Evolutionary conservation across 2,113 vertebrate genomes (phyloP).

Genomic region (Datnioides undecimradiatus): DNA sequence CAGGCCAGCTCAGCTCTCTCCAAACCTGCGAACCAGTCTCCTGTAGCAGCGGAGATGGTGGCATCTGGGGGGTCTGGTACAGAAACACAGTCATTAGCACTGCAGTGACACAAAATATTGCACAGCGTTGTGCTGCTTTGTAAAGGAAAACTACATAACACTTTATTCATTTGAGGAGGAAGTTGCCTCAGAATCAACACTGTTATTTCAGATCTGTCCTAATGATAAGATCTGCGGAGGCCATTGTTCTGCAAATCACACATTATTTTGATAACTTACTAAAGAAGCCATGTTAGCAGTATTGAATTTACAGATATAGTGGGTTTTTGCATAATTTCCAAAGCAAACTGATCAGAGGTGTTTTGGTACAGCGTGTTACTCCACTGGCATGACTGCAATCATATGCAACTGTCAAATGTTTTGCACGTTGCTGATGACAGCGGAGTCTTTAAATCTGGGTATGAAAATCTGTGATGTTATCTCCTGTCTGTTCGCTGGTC

Average conservation of each 20-base stretch:
- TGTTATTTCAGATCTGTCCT: too few relatives aligned
- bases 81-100: slow-evolving; percentile 44
- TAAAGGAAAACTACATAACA: background rate
- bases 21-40: slow-evolving; percentile 82
- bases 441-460: background rate
- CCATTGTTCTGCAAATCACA: background rate
- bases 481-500: background rate
- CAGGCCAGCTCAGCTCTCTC: slow-evolving; percentile 85
- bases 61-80: slow-evolving; percentile 88
- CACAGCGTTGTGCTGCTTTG: background rate
- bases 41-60: slow-evolving; percentile 77
- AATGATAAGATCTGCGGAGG: background rate
- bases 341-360: background rate
- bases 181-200: background rate
- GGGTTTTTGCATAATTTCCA: background rate
- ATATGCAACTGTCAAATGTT: background rate
- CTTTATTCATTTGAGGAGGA: too few relatives aligned
- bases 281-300: background rate
- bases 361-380: background rate
- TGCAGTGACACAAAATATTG: slow-evolving; percentile 3
- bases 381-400: background rate
- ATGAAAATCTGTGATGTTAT: background rate
- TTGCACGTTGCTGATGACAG: slow-evolving; percentile 5
- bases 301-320: background rate
- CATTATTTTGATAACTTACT: too few relatives aligned